Conservation (phyloP, 2,113 vertebrate species). For the Zosterops japonicus region DNA sequence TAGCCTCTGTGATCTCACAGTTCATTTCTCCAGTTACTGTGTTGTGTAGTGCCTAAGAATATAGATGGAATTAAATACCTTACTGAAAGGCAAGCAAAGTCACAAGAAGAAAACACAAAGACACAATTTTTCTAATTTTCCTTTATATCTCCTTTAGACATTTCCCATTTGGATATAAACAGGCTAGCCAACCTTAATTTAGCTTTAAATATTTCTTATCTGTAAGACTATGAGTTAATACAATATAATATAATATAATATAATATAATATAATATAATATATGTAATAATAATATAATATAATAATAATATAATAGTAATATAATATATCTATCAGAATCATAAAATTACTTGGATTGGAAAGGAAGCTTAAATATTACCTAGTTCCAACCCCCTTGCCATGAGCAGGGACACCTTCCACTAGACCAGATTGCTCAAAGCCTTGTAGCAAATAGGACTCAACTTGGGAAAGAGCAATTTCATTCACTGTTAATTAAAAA, state of each 20-base stretch:
- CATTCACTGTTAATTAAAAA: not conserved
- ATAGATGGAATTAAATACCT: not conserved
- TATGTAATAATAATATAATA: no score
- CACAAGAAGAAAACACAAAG: not conserved
- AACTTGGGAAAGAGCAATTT: not conserved
- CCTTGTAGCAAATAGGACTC: not conserved
- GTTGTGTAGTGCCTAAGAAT: not conserved
- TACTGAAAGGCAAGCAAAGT: not conserved
- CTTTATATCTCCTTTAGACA: not conserved
- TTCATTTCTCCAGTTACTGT: not conserved
- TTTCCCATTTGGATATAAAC: not conserved
- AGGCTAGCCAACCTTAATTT: not conserved
- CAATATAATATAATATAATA: not conserved
- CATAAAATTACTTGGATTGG: not conserved
- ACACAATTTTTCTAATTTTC: not conserved
- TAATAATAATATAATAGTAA: not conserved
- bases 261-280: not conserved
- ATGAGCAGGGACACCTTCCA: not conserved
- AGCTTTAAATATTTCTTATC: not conserved
- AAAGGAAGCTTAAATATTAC: not conserved
- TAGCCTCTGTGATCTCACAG: not conserved
- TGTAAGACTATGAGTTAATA: not conserved
- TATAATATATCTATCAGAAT: not conserved
- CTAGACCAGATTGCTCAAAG: not conserved
- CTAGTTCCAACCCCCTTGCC: rapidly evolving